Base-by-base conservation (phyloP, 2,888 invertebrate species). In the Drosophila ezoana region DNA sequence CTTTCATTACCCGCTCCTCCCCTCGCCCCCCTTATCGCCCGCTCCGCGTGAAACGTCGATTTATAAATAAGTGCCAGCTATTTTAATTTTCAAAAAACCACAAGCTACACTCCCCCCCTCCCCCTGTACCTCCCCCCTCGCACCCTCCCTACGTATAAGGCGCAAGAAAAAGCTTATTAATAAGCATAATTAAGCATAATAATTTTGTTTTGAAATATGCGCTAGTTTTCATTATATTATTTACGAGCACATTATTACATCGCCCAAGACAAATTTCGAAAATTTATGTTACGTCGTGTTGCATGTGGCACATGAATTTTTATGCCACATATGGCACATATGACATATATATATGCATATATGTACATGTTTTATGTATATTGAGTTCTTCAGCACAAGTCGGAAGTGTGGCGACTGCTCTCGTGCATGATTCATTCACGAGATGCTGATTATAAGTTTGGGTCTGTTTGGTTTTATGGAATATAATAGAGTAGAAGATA, bases 101-200 rank as follows among this genome's bases (percentile, higher is more conserved):
- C 62, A 62, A 32, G 18, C 37, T n/a, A 13, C 11, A 11, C 16
- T 11, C 11, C 5, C 35, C 35, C 35, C 9, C 18, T 16, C 43
- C 0, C 38, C 10, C 38, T n/a, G n/a, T n/a, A n/a, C n/a, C n/a
- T n/a, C n/a, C n/a, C n/a, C 48, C 45, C 43, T 16, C 35, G 35
- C 37, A 37, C 20, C 11, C 47, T 40, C 18, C 20, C 48, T 35
- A 20, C 32, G 28, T 43, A 54, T 35, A 60, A 58, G 51, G 47
- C 54, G 5, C 45, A 47, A 43, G 61, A 51, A 72, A 58, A 64
- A 51, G 62, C 79, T 73, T 87, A 70, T 83, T 82, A 88, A 82
- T 76, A 79, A 81, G 71, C 72, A 79, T 76, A 79, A 88, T 83
- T 83, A 80, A 71, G 84, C 84, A 80, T 87, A 76, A 79, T 82